phyloP scores from a whole-genome alignment of 2,888 invertebrate genomes.

The Phyllotreta cruciferae region DNA sequence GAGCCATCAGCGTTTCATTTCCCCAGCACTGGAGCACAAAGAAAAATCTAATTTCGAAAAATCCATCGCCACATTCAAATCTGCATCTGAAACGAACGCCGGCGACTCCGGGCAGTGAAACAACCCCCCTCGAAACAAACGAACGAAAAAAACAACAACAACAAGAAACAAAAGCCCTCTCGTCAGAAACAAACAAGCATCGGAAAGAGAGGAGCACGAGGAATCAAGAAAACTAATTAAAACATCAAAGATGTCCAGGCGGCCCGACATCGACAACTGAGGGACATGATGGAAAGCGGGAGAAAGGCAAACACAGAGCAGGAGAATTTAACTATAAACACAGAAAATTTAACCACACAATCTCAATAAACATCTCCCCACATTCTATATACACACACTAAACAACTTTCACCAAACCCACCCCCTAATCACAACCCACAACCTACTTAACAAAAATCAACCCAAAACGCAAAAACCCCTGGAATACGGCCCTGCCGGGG shows the following conservation, averaged over 20 bases:
- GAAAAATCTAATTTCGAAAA: slow-evolving; percentile 29
- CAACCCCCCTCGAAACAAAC: slow-evolving; percentile 26
- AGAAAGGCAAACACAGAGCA: slow-evolving; percentile 25
- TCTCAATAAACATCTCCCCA: no score
- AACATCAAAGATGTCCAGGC: slow-evolving; percentile 54
- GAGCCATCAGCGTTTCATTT: slow-evolving; percentile 4
- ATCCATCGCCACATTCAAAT: slow-evolving; percentile 22
- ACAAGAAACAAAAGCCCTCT: slow-evolving; percentile 35
- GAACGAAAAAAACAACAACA: slow-evolving; percentile 27
- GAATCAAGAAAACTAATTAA: slow-evolving; percentile 54
- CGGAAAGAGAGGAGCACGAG: slow-evolving; percentile 27
- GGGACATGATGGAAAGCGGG: slow-evolving; percentile 43
- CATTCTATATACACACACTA: no score
- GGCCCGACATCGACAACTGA: slow-evolving; percentile 44
- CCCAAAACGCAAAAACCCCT: no score
- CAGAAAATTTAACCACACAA: background rate
- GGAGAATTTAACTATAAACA: slow-evolving; percentile 6
- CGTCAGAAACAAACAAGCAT: slow-evolving; percentile 38
- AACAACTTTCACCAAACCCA: no score
- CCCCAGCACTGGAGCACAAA: slow-evolving; percentile 16
- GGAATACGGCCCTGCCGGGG: slow-evolving; percentile 13
- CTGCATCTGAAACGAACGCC: slow-evolving; percentile 27
- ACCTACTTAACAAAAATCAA: no score
- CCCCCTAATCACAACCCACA: no score
- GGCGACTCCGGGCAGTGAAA: slow-evolving; percentile 16